Evolutionary conservation across 2,797 vertebrate genomes (phyloP).

Genomic region (Muscicapa striata): DNA sequence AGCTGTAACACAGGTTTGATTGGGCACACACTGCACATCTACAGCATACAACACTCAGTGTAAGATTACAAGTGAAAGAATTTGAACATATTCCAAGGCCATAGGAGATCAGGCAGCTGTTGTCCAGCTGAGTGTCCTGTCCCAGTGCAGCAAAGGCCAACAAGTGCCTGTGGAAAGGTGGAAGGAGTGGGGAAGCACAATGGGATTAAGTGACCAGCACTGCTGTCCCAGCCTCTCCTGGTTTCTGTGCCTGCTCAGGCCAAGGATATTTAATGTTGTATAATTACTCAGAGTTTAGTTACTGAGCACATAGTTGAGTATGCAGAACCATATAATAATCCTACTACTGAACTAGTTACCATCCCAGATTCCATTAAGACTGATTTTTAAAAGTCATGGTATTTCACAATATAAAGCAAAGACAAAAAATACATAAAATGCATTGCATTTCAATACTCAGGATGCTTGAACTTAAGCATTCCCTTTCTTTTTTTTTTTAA

Average conservation of each 20-base stretch:
- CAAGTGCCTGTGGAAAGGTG: background rate
- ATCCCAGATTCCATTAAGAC: background rate
- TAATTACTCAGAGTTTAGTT: background rate
- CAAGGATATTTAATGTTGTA: background rate
- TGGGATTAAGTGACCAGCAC: background rate
- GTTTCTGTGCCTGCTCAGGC: background rate
- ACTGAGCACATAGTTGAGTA: background rate
- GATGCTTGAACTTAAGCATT: background rate
- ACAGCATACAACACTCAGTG: background rate
- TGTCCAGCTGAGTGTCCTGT: background rate
- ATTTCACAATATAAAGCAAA: background rate
- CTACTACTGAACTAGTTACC: background rate
- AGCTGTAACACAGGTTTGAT: background rate
- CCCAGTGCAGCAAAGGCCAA: background rate
- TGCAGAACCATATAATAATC: background rate
- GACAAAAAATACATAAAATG: background rate
- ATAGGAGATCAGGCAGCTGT: background rate
- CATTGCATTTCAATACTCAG: background rate
- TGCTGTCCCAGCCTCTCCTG: background rate
- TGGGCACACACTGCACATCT: background rate
- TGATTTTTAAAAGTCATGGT: background rate
- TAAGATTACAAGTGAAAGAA: background rate
- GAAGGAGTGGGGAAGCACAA: background rate
- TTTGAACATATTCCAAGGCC: background rate
- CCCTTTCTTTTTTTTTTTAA: background rate